phyloP scores from a whole-genome alignment of 2,888 invertebrate species.

The Mythimna pallens region DNA sequence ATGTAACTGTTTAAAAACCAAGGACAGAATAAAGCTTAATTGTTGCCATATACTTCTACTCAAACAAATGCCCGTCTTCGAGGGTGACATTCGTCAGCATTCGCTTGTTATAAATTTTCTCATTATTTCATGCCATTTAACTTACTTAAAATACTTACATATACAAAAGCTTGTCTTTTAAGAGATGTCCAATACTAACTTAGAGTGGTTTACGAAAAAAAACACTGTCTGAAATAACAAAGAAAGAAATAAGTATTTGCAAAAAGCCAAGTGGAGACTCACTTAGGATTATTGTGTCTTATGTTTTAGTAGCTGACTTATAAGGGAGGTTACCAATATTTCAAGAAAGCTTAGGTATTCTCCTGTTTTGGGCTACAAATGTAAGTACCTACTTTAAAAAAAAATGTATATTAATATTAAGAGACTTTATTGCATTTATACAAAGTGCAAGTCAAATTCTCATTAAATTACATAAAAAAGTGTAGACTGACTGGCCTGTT shows the following conservation, averaged over 20 bases:
- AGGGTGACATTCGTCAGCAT: conserved; percentile 39
- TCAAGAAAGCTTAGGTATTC: not conserved
- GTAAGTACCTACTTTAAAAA: too few relatives aligned
- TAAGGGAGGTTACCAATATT: not conserved
- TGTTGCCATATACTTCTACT: conserved; percentile 34
- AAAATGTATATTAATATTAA: not conserved
- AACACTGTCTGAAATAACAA: not conserved
- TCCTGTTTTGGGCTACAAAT: not conserved
- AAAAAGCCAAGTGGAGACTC: not conserved
- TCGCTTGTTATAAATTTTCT: conserved; percentile 23
- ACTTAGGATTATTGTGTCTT: conserved; percentile 13
- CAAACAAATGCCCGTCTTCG: conserved; percentile 22
- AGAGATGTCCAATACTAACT: not conserved
- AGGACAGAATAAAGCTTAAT: conserved; percentile 22
- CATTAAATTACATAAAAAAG: too few relatives aligned
- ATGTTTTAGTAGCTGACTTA: not conserved
- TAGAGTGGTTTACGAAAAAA: not conserved
- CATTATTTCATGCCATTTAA: conserved; percentile 19
- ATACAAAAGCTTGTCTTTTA: not conserved
- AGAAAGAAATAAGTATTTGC: not conserved
- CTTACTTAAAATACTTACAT: conserved; percentile 27
- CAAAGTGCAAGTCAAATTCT: too few relatives aligned
- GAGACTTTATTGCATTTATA: too few relatives aligned
- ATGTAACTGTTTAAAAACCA: conserved; percentile 10
- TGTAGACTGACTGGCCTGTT: too few relatives aligned